These are phyloP conservation scores for Mesembrinibis cayennensis DNA, from an alignment of 2,113 vertebrate species.

Conservation along the genomic window DNA sequence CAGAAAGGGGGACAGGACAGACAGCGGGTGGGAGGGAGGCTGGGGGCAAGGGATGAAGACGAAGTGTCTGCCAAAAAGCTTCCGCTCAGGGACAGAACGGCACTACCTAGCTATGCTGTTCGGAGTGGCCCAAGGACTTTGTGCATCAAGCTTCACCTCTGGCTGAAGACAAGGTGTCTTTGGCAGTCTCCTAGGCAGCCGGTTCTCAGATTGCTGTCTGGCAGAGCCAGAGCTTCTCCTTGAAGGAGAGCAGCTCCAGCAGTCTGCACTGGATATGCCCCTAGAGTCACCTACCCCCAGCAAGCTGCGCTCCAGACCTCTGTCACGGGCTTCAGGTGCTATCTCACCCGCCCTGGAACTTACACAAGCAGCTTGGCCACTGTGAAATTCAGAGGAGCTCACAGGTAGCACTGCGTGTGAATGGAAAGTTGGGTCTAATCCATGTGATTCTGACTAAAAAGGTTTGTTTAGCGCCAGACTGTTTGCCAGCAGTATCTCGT, in stretches of 20 bases:
- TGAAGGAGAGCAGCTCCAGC: neutral
- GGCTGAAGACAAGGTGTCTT: constrained; percentile 48
- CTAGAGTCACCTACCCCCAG: neutral
- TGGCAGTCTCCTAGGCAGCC: neutral
- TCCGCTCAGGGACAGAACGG: neutral
- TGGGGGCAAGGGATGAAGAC: neutral
- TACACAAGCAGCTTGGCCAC: neutral
- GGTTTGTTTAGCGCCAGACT: neutral
- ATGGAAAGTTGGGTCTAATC: neutral
- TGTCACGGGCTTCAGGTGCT: neutral
- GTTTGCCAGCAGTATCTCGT: constrained; percentile 39
- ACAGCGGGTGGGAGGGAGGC: neutral
- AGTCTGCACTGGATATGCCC: constrained; percentile 33
- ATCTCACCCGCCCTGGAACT: neutral
- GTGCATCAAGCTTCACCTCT: constrained; percentile 41
- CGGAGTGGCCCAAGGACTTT: neutral
- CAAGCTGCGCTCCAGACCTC: neutral
- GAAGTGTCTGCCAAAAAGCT: neutral
- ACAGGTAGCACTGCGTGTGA: neutral
- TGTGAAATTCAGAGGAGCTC: neutral
- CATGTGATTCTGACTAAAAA: neutral
- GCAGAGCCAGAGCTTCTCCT: neutral
- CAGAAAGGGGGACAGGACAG: neutral
- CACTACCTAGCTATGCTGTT: neutral
- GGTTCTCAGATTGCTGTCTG: constrained; percentile 28